phyloP scores from a whole-genome alignment of 2,888 invertebrate genomes.

The Megalurothrips usitatus region DNA sequence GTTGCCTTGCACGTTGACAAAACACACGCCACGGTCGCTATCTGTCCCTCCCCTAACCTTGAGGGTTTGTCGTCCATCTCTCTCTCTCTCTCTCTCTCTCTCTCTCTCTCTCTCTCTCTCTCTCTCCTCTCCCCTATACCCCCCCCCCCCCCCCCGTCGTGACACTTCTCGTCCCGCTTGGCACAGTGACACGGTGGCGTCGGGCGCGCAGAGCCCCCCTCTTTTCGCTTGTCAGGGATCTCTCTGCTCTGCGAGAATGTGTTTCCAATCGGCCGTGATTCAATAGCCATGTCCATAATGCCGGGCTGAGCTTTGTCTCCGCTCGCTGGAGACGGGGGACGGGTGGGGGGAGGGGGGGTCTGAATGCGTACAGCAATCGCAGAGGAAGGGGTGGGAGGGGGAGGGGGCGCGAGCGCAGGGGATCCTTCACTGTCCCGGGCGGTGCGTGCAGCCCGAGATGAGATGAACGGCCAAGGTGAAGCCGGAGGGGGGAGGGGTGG shows the following conservation, averaged over 20 bases:
- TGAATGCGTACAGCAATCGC: background rate
- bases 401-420: background rate
- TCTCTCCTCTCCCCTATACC: background rate
- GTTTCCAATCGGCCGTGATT: conserved; percentile 24
- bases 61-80: background rate
- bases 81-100: background rate
- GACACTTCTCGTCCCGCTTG: background rate
- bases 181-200: background rate
- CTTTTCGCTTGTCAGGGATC: background rate
- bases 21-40: background rate
- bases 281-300: conserved; percentile 19
- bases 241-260: conserved; percentile 7
- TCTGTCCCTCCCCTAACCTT: background rate
- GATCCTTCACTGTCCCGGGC: conserved; percentile 2
- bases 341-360: background rate
- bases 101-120: background rate
- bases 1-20: background rate
- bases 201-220: background rate
- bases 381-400: background rate
- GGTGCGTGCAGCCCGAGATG: background rate
- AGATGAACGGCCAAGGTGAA: background rate
- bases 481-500: background rate
- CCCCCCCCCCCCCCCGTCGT: background rate
- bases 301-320: conserved; percentile 10
- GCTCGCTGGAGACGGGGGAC: background rate